These are phyloP conservation scores for Drosophila parabipectinata DNA, from an alignment of 1,140 invertebrate genomes.

Conservation along the genomic window DNA sequence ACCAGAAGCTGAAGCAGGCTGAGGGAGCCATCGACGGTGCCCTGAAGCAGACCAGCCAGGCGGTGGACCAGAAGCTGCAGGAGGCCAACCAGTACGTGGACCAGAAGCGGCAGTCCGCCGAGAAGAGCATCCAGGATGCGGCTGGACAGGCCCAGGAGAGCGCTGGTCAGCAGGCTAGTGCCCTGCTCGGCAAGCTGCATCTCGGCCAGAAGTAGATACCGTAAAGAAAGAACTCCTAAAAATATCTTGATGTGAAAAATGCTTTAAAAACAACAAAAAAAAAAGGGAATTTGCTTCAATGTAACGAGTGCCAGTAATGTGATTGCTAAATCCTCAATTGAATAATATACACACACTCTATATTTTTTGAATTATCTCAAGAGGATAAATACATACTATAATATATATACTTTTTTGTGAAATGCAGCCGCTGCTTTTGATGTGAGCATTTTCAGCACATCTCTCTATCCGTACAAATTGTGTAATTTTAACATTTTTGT, in stretches of 20 bases:
- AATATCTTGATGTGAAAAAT: slow-evolving; percentile 54
- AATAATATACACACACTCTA: slow-evolving; percentile 42
- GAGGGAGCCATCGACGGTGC: slow-evolving; percentile 76
- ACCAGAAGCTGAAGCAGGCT: slow-evolving; percentile 80
- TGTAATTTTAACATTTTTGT: slow-evolving; percentile 27
- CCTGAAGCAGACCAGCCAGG: slow-evolving; percentile 78
- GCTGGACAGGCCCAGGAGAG: slow-evolving; percentile 70
- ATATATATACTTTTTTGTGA: slow-evolving; percentile 22
- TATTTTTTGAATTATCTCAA: slow-evolving; percentile 61
- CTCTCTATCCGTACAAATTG: slow-evolving; percentile 33
- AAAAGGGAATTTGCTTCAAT: slow-evolving; percentile 69
- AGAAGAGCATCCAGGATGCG: slow-evolving; percentile 78
- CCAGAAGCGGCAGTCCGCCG: slow-evolving; percentile 78
- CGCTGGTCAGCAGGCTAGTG: slow-evolving; percentile 71
- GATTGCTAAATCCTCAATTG: slow-evolving; percentile 70
- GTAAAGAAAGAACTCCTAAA: neutral
- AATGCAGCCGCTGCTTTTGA: slow-evolving; percentile 56
- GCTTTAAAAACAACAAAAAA: slow-evolving; percentile 57
- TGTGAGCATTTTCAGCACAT: slow-evolving; percentile 43
- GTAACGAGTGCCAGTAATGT: slow-evolving; percentile 83
- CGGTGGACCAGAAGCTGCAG: slow-evolving; percentile 83
- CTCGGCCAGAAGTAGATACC: slow-evolving; percentile 66
- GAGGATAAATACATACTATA: slow-evolving; percentile 9
- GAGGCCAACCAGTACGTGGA: slow-evolving; percentile 84
- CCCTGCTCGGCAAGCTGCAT: slow-evolving; percentile 77